Percentiles rank a stretch among this genome's conserved stretches.
phyloP scores from a whole-genome alignment of 2,113 vertebrate species.

The Rhegmatorhina hoffmannsi region DNA sequence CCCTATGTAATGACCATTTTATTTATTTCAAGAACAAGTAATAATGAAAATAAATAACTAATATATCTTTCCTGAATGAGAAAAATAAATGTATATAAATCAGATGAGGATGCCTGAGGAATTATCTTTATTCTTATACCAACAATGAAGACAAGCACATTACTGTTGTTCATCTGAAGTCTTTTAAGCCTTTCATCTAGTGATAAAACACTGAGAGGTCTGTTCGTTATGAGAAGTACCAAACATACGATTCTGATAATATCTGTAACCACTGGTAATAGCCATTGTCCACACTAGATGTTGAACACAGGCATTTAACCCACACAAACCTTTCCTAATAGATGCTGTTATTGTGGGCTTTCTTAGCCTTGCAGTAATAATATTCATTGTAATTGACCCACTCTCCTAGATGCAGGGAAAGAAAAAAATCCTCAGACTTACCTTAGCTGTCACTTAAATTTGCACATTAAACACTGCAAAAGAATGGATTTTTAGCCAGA shows the following conservation, averaged over 20 bases:
- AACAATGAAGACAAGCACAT: not conserved
- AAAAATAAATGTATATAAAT: not conserved
- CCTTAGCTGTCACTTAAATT: conserved; percentile 28
- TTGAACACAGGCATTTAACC: not conserved
- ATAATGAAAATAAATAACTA: not conserved
- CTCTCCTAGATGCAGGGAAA: not conserved
- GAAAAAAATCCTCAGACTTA: not conserved
- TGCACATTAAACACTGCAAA: not conserved
- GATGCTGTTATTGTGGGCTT: not conserved
- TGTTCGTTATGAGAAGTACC: not conserved
- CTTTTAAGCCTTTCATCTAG: conserved; percentile 24
- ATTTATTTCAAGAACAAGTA: not conserved
- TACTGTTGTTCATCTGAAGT: not conserved
- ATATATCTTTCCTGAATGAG: not conserved
- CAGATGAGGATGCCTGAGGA: not conserved
- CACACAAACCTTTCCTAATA: conserved; percentile 9
- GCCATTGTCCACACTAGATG: not conserved
- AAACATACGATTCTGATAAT: not conserved
- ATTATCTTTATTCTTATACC: not conserved
- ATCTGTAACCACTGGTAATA: conserved; percentile 6
- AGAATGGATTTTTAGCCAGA: conserved; percentile 6
- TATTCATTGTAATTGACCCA: not conserved
- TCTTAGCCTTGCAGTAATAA: not conserved
- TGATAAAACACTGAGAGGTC: conserved; percentile 8
- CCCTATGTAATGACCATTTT: not conserved